Evolutionary conservation across 2,888 invertebrate genomes (phyloP), one percentile per base, ranked within the genome.

Genomic region (Callimorpha dominula): DNA sequence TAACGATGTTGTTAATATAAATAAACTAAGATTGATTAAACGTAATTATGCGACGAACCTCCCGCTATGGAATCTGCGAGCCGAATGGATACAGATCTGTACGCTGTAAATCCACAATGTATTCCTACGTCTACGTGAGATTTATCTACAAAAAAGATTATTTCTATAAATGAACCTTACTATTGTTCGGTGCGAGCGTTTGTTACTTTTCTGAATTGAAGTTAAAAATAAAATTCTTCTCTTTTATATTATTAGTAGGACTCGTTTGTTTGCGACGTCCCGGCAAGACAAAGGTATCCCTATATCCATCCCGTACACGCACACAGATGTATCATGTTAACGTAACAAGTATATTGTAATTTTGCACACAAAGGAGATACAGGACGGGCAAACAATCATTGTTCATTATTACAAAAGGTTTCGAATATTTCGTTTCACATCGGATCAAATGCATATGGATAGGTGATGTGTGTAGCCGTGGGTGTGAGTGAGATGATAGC

Each of bases 341-440:
- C 91, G 94, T 95, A 94, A 94, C 94, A 94, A 95, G 93, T 93
- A 93, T 93, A 95, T 95, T 95, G 95, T 95, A 95, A 95, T 95
- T 95, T 95, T 87, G 94, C 95, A 94, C 95, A 95, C 95, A 95
- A 95, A 95, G 92, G 85, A 92, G 93, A 93, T 93, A 93, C 91
- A 92, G 95, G 93, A 94, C 94, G 93, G 91, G 93, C 95, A 95
- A 95, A 95, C 95, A 95, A 95, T 95, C 94, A 95, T 95, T 95
- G 95, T 95, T 95, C 94, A 95, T 95, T 95, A 94, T 94, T 94
- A 95, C 95, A 95, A 95, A 95, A 95, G 95, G 91, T 94, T 93
- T 94, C 91, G 91, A 93, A 94, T 94, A 93, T 94, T 95, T 92
- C 92, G 94, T 93, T 94, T 95, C 94, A 94, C 93, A 91, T 93